phyloP scores from a whole-genome alignment of 2,113 vertebrate species.

The Macroglossus sobrinus region DNA sequence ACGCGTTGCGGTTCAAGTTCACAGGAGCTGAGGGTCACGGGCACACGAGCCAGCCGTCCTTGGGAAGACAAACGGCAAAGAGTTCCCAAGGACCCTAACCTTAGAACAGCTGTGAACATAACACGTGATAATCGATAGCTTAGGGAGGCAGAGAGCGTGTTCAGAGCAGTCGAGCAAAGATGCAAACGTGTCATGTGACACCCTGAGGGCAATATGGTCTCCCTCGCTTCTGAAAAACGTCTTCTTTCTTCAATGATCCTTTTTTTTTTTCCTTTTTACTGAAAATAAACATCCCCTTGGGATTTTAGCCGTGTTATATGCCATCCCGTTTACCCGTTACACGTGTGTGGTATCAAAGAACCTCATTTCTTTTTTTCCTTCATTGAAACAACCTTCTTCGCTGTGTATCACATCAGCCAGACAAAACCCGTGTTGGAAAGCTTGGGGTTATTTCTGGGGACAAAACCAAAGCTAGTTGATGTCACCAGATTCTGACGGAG shows the following conservation, averaged over 20 bases:
- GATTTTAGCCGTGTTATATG: neutral
- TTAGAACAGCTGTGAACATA: neutral
- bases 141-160: neutral
- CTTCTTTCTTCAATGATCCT: neutral
- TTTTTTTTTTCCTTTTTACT: too few species aligned
- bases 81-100: neutral
- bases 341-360: neutral
- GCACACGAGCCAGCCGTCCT: neutral
- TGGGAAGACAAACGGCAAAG: neutral
- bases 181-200: too few species aligned
- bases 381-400: neutral
- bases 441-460: neutral
- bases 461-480: accelerated
- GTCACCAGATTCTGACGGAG: neutral
- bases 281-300: too few species aligned
- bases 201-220: accelerated
- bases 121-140: neutral
- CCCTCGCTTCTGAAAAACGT: neutral
- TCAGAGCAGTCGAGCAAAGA: neutral
- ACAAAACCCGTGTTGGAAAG: neutral
- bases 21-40: too few species aligned
- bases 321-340: neutral
- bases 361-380: neutral
- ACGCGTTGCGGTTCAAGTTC: too few species aligned
- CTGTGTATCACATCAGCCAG: neutral